Percentiles rank a stretch among this genome's conserved stretches.
Conservation (phyloP, 2,797 vertebrate species). For the Kryptopterus vitreolus region DNA sequence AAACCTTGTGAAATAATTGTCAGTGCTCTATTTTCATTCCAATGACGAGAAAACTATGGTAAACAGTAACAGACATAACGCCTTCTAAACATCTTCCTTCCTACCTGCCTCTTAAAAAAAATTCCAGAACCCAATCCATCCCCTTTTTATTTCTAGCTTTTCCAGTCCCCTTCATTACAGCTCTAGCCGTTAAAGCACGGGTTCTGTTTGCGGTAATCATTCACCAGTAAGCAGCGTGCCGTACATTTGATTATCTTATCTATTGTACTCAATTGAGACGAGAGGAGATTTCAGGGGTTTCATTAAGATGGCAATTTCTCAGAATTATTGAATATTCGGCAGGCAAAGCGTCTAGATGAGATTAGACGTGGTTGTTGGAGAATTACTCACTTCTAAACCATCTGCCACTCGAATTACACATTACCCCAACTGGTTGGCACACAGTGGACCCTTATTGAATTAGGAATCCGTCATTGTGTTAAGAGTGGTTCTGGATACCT, state of each 20-base stretch:
- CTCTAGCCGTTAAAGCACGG: constrained; percentile 51
- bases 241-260: constrained; percentile 56
- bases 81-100: not conserved
- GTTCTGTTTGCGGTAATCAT: constrained; percentile 56
- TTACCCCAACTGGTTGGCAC: constrained; percentile 56
- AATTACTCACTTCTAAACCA: constrained; percentile 58
- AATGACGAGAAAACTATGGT: not conserved
- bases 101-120: constrained; percentile 14
- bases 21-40: not conserved
- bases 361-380: constrained; percentile 57
- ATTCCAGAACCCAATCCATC: constrained; percentile 21
- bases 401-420: constrained; percentile 58
- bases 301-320: constrained; percentile 60
- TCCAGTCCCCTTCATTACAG: constrained; percentile 44
- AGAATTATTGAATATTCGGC: constrained; percentile 57
- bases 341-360: constrained; percentile 57
- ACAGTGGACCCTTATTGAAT: constrained; percentile 57
- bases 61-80: not conserved
- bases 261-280: constrained; percentile 56
- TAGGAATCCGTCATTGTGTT: constrained; percentile 54
- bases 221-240: constrained; percentile 56
- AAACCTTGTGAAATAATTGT: not conserved
- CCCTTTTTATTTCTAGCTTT: constrained; percentile 29
- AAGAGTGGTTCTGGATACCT: constrained; percentile 44
- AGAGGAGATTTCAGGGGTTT: constrained; percentile 59